Evolutionary conservation across 2,113 vertebrate species (phyloP), one percentile per base, ranked within the genome.

Genomic region (Crotophaga sulcirostris): DNA sequence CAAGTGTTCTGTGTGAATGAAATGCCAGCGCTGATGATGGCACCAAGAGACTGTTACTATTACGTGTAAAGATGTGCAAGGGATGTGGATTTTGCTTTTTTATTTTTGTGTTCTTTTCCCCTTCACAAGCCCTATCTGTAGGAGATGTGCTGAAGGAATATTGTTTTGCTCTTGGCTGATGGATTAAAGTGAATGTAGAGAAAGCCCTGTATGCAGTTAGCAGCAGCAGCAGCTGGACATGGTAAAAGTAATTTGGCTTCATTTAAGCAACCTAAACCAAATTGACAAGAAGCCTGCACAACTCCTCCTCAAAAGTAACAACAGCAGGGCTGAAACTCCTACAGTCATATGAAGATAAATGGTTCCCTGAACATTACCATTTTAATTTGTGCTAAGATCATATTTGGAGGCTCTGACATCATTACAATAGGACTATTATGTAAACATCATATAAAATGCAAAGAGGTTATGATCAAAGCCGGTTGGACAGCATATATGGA

Each of bases 41-140:
- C 90, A 94, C 70, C 84, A 78, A 21, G 54, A 95, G 88, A 29
- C 94, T 97, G 94, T 96, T 97, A 96, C 96, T 97, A 96, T 96
- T 96, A 33, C 80, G 59, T 75, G 83, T 62, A 90, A 94, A 90
- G 87, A 81, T 82, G 79, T 86, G 90, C 75, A 86, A 87, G 72
- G 93, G 72, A 56, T 77, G 72, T 26, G 33, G 0, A 10, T 29
- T 33, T 67, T 54, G 42, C n/a, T 19, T 8, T 42, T 84, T 67
- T 60, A 47, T 72, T 49, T 31, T 54, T 29, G 26, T 55, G 29
- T 7, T 7, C 56, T 66, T 49, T 21, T 47, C 47, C 7, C 3
- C 28, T 64, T 79, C 51, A 24, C 18, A 15, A 38, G 10, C 34
- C 76, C 25, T 75, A 3, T 91, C 88, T 78, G 47, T 51, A 63